Evolutionary conservation across 2,113 vertebrate species (phyloP).

Genomic region (Pterophyllum scalare): DNA sequence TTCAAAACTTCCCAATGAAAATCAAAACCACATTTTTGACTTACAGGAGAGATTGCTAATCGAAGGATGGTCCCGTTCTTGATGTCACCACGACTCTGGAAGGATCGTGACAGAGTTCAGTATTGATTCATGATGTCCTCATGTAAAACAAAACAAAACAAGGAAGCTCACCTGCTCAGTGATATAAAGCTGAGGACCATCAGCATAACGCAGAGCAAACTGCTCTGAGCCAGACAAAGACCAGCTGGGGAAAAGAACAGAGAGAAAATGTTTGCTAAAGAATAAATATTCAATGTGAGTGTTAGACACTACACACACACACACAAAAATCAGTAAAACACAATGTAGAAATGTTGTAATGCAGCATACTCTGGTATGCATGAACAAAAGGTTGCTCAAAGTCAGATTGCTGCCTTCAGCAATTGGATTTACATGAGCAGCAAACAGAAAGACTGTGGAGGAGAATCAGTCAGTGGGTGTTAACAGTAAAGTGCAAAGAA

Average conservation of each 20-base stretch:
- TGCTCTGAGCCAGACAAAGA: conserved; percentile 94
- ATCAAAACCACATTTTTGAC: conserved; percentile 32
- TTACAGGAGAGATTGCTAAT: conserved; percentile 94
- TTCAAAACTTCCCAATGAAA: no score
- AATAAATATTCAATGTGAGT: not conserved
- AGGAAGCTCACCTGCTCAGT: conserved; percentile 90
- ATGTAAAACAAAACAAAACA: not conserved
- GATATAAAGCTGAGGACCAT: conserved; percentile 96
- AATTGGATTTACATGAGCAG: conserved; percentile 33
- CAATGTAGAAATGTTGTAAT: conserved; percentile 4
- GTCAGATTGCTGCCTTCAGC: conserved; percentile 40
- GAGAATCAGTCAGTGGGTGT: conserved; percentile 59
- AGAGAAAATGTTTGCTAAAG: not conserved
- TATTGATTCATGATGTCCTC: not conserved
- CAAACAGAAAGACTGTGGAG: conserved; percentile 48
- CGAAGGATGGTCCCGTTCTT: conserved; percentile 98
- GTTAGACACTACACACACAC: not conserved
- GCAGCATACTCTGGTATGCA: conserved; percentile 11
- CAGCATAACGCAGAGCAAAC: conserved; percentile 95
- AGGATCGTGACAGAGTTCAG: conserved; percentile 32
- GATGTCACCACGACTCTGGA: conserved; percentile 95
- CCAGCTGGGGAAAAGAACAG: conserved; percentile 83
- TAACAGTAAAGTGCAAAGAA: conserved; percentile 29
- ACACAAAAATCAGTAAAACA: not conserved
- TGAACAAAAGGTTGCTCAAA: conserved; percentile 45